These are phyloP conservation scores for Hydractinia symbiolongicarpus DNA, from an alignment of 30 jellyfish, hydroid and myxozoan genomes.

Conservation along the genomic window DNA sequence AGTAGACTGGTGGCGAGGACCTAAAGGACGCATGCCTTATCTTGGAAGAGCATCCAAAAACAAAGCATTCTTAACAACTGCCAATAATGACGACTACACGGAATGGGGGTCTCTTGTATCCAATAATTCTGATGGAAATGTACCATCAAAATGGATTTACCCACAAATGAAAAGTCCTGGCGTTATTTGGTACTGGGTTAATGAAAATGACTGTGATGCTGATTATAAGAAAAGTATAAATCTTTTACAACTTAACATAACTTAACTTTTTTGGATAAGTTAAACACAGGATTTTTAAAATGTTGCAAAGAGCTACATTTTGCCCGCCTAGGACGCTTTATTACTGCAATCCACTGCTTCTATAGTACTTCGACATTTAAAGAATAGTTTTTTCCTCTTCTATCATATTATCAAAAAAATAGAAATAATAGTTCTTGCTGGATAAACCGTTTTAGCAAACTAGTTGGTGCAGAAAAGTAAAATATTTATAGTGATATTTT, in stretches of 20 bases:
- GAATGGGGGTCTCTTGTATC: slow-evolving; percentile 81
- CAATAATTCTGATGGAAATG: slow-evolving; percentile 29
- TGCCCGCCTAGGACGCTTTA: too few species aligned
- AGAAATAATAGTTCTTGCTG: too few species aligned
- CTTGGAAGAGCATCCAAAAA: slow-evolving; percentile 41
- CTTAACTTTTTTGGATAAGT: too few species aligned
- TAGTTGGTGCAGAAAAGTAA: too few species aligned
- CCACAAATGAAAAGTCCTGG: slow-evolving; percentile 54
- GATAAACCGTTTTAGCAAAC: too few species aligned
- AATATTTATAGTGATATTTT: too few species aligned
- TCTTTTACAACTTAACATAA: background rate
- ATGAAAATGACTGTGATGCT: slow-evolving; percentile 80
- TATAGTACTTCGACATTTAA: too few species aligned
- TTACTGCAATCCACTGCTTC: too few species aligned
- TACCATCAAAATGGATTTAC: slow-evolving; percentile 69
- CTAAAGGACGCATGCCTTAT: slow-evolving; percentile 70
- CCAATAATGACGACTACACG: slow-evolving; percentile 20
- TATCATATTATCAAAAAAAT: too few species aligned
- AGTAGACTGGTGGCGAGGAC: slow-evolving; percentile 36
- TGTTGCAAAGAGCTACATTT: too few species aligned
- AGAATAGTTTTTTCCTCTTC: too few species aligned
- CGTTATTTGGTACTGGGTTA: slow-evolving; percentile 87
- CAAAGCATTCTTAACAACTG: slow-evolving; percentile 60
- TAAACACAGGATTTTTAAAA: too few species aligned
- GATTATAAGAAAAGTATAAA: slow-evolving; percentile 44